Conservation (phyloP, 2,797 vertebrate genomes). For the Phalanger gymnotis region DNA sequence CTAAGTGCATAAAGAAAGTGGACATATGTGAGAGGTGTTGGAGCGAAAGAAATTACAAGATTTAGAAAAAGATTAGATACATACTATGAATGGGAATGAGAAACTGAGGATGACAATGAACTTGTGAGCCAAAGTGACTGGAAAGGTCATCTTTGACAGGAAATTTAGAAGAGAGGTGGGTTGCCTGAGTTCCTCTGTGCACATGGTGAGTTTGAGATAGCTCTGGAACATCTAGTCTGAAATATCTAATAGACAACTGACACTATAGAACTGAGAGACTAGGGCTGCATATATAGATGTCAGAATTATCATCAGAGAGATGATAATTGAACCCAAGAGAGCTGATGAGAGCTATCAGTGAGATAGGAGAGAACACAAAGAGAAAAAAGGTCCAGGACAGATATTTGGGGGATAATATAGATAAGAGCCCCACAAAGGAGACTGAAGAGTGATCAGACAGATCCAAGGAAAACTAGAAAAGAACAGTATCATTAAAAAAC, state of each 20-base stretch:
- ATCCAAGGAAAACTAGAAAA: neutral
- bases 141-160: neutral
- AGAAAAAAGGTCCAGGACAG: too few relatives aligned
- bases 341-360: neutral
- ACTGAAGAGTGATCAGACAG: too few relatives aligned
- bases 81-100: neutral
- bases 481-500: neutral
- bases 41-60: neutral
- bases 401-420: too few relatives aligned
- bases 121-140: neutral
- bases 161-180: neutral
- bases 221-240: neutral
- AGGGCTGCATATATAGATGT: neutral
- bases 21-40: neutral
- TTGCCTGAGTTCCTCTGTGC: neutral
- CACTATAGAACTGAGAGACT: neutral
- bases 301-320: neutral
- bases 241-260: neutral
- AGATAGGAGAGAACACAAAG: neutral
- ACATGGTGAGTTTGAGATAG: neutral
- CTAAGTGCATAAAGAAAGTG: neutral
- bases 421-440: too few relatives aligned
- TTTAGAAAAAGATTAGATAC: neutral
- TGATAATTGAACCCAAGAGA: neutral
- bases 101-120: neutral